A percentile compares a stretch with the other conserved stretches of the same genome.
phyloP scores from a whole-genome alignment of 23 tunicate species.

The Diplosoma virens region DNA sequence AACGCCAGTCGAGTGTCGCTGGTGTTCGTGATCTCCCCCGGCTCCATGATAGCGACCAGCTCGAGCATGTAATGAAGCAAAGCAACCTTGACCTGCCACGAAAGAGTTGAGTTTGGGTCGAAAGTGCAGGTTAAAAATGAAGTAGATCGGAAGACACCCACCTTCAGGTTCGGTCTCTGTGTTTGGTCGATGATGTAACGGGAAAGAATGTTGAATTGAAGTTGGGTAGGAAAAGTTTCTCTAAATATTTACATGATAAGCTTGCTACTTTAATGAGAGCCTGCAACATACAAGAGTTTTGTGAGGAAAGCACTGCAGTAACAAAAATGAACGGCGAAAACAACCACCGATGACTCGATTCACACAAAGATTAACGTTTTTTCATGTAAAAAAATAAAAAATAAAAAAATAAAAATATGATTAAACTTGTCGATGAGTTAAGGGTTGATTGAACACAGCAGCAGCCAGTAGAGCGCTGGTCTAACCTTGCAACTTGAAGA shows the following conservation, averaged over 20 bases:
- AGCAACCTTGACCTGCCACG: conserved; percentile 66
- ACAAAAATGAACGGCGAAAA: too few relatives aligned
- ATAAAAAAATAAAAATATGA: too few relatives aligned
- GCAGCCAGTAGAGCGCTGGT: neutral
- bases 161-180: conserved; percentile 87
- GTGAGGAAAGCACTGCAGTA: too few relatives aligned
- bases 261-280: too few relatives aligned
- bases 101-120: too few relatives aligned
- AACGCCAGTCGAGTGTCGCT: conserved; percentile 83
- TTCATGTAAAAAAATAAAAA: too few relatives aligned
- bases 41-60: conserved; percentile 59
- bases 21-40: conserved; percentile 60
- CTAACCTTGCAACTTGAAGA: conserved; percentile 66
- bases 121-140: too few relatives aligned
- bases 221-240: conserved; percentile 53
- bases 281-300: too few relatives aligned
- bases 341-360: neutral
- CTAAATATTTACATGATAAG: too few relatives aligned
- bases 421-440: too few relatives aligned
- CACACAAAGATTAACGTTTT: neutral
- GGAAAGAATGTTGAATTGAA: conserved; percentile 86
- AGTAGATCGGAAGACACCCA: neutral
- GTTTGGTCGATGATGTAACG: conserved; percentile 90
- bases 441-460: neutral
- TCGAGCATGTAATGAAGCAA: conserved; percentile 76